Percentiles rank a stretch among this genome's conserved stretches.
phyloP scores from a whole-genome alignment of 2,797 vertebrate species.

The Aeoliscus strigatus region DNA sequence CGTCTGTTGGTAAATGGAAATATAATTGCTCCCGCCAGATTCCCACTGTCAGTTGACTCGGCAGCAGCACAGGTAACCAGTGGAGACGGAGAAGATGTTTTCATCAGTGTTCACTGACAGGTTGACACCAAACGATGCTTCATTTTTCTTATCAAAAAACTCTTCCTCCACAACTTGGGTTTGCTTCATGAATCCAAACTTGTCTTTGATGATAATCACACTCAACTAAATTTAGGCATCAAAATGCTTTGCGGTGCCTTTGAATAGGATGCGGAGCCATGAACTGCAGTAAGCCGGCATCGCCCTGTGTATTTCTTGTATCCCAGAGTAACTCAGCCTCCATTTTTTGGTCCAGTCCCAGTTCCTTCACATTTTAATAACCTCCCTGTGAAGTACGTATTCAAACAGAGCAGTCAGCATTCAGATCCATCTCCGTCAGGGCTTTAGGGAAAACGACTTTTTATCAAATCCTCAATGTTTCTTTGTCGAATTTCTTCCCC shows the following conservation, averaged over 20 bases:
- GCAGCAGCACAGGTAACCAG: slow-evolving; percentile 30
- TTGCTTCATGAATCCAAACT: slow-evolving; percentile 35
- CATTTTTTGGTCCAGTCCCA: slow-evolving; percentile 15
- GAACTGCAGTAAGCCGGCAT: slow-evolving; percentile 14
- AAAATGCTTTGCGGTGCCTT: slow-evolving; percentile 36
- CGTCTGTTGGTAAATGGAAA: slow-evolving; percentile 19
- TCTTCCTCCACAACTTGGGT: slow-evolving; percentile 32
- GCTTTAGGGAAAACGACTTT: slow-evolving; percentile 29
- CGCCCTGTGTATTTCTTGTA: slow-evolving; percentile 6
- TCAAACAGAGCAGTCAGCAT: slow-evolving; percentile 15
- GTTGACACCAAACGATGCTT: slow-evolving; percentile 55
- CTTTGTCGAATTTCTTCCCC: not conserved
- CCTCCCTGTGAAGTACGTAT: slow-evolving; percentile 13
- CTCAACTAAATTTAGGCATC: slow-evolving; percentile 65
- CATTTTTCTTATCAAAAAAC: slow-evolving; percentile 37
- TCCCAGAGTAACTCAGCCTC: slow-evolving; percentile 15
- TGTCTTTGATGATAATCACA: slow-evolving; percentile 52
- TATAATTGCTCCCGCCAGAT: slow-evolving; percentile 25
- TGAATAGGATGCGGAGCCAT: slow-evolving; percentile 26
- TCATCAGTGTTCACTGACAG: slow-evolving; percentile 54
- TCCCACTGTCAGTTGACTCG: slow-evolving; percentile 45
- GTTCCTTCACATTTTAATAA: slow-evolving; percentile 34
- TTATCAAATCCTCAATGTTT: slow-evolving; percentile 7
- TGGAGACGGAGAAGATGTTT: slow-evolving; percentile 27
- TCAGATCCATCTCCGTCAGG: no score